A percentile compares a stretch with the other conserved stretches of the same genome.
These are phyloP conservation scores for Astropecten irregularis DNA, from an alignment of 53 echinoderm and acorn worm genomes.

Conservation along the genomic window DNA sequence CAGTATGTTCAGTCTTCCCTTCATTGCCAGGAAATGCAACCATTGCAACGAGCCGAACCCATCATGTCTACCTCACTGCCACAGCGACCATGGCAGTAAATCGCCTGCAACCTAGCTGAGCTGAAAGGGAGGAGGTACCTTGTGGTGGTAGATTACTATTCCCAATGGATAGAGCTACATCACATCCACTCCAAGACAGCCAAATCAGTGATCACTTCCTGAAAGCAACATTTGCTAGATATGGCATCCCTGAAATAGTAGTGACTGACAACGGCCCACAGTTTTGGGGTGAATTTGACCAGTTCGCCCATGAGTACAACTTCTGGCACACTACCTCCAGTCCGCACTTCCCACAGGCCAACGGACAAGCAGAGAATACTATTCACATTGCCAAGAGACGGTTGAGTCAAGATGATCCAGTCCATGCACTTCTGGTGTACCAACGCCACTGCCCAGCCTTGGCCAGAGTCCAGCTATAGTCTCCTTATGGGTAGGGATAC, in stretches of 20 bases:
- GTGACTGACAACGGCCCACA: slow-evolving; percentile 63
- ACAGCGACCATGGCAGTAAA: slow-evolving; percentile 17
- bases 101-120: slow-evolving; percentile 6
- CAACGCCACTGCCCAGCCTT: neutral
- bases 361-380: slow-evolving; percentile 55
- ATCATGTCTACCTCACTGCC: neutral
- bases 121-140: slow-evolving; percentile 19
- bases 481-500: slow-evolving; percentile 12
- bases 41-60: slow-evolving; percentile 21
- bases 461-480: neutral
- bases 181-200: slow-evolving; percentile 20
- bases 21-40: neutral
- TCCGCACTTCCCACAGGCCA: slow-evolving; percentile 50
- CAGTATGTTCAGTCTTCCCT: neutral
- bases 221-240: slow-evolving; percentile 53
- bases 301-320: slow-evolving; percentile 33
- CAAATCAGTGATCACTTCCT: slow-evolving; percentile 36
- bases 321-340: slow-evolving; percentile 52
- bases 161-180: slow-evolving; percentile 57
- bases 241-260: slow-evolving; percentile 55
- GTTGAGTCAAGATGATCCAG: slow-evolving; percentile 28
- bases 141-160: slow-evolving; percentile 66
- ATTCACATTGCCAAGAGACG: slow-evolving; percentile 35
- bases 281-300: slow-evolving; percentile 43
- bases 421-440: neutral